Evolutionary conservation across 1,140 invertebrate species (phyloP).

Genomic region (Achroia grisella): DNA sequence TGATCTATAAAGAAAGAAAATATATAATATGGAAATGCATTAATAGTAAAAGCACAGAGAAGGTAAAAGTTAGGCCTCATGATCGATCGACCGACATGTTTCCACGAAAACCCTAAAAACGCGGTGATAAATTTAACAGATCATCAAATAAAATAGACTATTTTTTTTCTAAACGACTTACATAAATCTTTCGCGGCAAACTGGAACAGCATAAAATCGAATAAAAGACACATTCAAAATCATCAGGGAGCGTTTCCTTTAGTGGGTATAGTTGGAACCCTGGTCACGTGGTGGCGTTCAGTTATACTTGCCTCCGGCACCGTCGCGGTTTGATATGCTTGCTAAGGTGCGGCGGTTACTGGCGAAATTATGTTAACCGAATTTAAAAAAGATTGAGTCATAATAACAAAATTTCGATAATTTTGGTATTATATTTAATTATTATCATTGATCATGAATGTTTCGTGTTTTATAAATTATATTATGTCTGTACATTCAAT

Average conservation of each 20-base stretch:
- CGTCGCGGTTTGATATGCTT: constrained; percentile 14
- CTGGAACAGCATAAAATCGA: constrained; percentile 1
- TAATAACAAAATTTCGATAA: no score
- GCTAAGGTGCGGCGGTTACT: constrained; percentile 9
- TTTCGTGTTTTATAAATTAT: no score
- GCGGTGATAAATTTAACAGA: neutral
- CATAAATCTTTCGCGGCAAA: neutral
- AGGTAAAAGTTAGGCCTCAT: no score
- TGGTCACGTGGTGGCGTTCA: constrained; percentile 22
- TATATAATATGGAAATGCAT: no score
- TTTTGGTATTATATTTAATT: no score
- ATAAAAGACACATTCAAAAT: constrained; percentile 2
- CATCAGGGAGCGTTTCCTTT: constrained; percentile 1
- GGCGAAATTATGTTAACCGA: neutral
- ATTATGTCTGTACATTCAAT: no score
- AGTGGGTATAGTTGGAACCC: constrained; percentile 8
- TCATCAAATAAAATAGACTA: neutral
- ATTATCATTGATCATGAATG: no score
- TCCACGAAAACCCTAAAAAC: no score
- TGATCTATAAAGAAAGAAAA: no score
- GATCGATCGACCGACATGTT: no score
- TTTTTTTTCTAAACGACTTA: constrained; percentile 2
- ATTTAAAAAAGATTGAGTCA: no score
- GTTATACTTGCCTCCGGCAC: constrained; percentile 12
- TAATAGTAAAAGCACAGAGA: no score